These are phyloP conservation scores for Pachyseris speciosa DNA, from an alignment of 64 coral and sea anemone species.

Conservation along the genomic window DNA sequence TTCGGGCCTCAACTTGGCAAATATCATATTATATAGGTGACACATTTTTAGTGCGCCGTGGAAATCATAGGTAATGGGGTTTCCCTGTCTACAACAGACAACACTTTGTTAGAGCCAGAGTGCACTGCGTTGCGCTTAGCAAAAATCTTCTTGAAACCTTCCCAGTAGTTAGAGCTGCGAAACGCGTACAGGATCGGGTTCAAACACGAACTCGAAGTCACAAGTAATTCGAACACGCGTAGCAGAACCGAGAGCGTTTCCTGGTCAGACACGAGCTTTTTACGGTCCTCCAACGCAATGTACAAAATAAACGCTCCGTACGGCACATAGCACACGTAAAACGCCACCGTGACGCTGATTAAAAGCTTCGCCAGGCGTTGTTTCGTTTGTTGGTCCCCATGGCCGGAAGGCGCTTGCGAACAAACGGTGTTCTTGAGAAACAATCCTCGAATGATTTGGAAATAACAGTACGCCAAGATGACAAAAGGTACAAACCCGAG, in stretches of 20 bases:
- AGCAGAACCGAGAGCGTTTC: constrained; percentile 5
- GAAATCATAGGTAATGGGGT: too few relatives aligned
- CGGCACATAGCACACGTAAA: constrained; percentile 55
- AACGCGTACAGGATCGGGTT: constrained; percentile 75
- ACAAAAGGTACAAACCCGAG: constrained; percentile 48
- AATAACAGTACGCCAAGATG: constrained; percentile 65
- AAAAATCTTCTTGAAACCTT: constrained; percentile 60
- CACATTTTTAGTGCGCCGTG: too few relatives aligned
- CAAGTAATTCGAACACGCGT: constrained; percentile 23
- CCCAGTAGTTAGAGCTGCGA: constrained; percentile 71
- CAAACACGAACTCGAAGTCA: constrained; percentile 52
- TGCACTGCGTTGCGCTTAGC: neutral
- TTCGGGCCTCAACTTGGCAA: too few relatives aligned
- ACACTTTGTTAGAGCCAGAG: too few relatives aligned
- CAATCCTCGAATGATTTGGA: constrained; percentile 43
- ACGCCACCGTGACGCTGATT: constrained; percentile 38
- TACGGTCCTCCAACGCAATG: constrained; percentile 12
- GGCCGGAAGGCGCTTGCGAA: constrained; percentile 3
- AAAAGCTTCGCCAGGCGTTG: constrained; percentile 47
- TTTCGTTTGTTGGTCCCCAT: constrained; percentile 13
- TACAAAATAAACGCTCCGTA: constrained; percentile 52
- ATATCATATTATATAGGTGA: too few relatives aligned
- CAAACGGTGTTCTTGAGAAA: constrained; percentile 58
- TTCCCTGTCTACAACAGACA: too few relatives aligned
- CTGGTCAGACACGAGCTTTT: neutral